Evolutionary conservation across 1,140 invertebrate species (phyloP), one percentile per base, ranked within the genome.

Genomic region (Apis laboriosa): DNA sequence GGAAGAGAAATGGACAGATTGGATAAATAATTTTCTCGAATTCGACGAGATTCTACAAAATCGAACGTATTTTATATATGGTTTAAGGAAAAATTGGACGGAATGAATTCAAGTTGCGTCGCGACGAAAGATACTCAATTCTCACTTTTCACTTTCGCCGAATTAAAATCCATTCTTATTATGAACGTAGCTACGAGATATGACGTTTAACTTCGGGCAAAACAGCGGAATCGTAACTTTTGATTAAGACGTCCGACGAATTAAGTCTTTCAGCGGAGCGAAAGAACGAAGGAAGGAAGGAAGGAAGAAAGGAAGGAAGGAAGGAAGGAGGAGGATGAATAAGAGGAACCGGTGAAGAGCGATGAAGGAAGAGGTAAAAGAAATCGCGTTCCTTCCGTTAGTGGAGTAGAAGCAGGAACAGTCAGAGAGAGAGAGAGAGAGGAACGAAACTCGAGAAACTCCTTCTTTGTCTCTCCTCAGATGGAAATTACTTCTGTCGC

Each of bases 161-260:
- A 83, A 87, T 88, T 88, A 80, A 85, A 85, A 88, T 88, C 86
- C 78, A 83, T 88, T 88, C 81, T 83, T 79, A 86, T 86, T 61
- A 43, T 7, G 7, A 43, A 43, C 34, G 34, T 43, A 88, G 74
- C 77, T 53, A 24, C 24, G 24, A 24, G 24, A 24, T 24, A 34
- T 63, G 80, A 76, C 84, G 77, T 85, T 87, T 74, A 84, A 88
- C 82, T 88, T 75, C 7, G 21, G 58, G 75, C 78, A 76, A 85
- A 87, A 87, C 79, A 84, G 80, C 63, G 34, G 83, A 74, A 85
- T 66, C 86, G 87, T 87, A 87, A 88, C 87, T 88, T 88, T 88
- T 88, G 86, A 88, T 88, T 88, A 88, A 88, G 87, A 83, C 86
- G 71, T 64, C 83, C 60, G 71, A 83, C 83, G 75, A 87, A 88